Conservation (phyloP, 2,113 vertebrate species). For the Bostrychus sinensis region DNA sequence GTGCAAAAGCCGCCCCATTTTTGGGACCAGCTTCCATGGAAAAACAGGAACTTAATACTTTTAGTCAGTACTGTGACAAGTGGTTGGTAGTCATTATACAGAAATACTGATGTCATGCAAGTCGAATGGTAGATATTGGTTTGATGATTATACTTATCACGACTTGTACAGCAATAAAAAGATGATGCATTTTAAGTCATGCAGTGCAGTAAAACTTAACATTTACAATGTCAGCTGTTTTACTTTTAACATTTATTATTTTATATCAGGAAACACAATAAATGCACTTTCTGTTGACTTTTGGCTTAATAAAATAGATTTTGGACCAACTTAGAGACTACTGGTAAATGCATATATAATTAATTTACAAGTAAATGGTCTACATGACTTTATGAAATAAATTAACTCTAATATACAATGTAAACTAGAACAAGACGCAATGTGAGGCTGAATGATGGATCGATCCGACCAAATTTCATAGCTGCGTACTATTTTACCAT, state of each 20-base stretch:
- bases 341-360: too few relatives aligned
- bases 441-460: neutral
- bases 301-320: neutral
- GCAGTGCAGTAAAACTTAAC: conserved; percentile 2
- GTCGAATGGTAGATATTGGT: neutral
- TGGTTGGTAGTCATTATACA: neutral
- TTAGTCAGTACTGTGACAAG: neutral
- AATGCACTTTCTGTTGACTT: neutral
- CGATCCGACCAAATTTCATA: neutral
- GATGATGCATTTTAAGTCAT: neutral
- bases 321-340: neutral
- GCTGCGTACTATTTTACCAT: conserved; percentile 1
- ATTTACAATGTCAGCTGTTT: neutral
- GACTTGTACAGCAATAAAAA: neutral
- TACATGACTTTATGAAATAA: too few relatives aligned
- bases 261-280: neutral
- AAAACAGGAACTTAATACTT: conserved; percentile 2
- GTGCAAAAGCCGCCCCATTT: conserved; percentile 34
- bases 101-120: conserved; percentile 2
- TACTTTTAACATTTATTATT: neutral
- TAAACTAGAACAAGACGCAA: neutral
- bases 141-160: neutral
- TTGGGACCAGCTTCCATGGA: conserved; percentile 7
- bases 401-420: too few relatives aligned
- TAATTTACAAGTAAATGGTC: too few relatives aligned